These are phyloP conservation scores for Thripadectes ignobilis DNA, from an alignment of 2,797 vertebrate species.

Conservation along the genomic window DNA sequence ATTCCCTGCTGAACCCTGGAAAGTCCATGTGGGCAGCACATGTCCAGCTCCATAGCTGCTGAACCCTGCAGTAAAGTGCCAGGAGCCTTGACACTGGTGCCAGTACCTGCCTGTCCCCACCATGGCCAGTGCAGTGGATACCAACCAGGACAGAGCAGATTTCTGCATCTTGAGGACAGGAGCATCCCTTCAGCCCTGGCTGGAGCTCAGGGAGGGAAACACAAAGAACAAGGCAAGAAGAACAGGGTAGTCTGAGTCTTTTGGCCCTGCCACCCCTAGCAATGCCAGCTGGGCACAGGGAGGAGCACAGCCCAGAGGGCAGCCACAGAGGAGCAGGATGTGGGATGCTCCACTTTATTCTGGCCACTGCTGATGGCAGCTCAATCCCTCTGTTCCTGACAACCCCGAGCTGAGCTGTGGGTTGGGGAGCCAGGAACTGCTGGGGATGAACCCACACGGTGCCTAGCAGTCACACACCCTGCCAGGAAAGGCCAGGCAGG, in stretches of 20 bases:
- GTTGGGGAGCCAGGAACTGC: not conserved
- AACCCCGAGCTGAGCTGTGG: not conserved
- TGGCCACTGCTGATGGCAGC: rapidly evolving
- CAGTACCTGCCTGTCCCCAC: rapidly evolving
- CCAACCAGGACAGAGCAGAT: not conserved
- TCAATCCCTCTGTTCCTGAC: not conserved
- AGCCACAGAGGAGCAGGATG: not conserved
- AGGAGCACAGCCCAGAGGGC: not conserved
- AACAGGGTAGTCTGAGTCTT: not conserved
- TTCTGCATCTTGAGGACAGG: not conserved
- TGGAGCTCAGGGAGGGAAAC: not conserved
- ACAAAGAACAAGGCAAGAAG: not conserved
- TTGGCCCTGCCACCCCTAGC: not conserved
- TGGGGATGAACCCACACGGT: rapidly evolving
- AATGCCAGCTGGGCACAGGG: not conserved
- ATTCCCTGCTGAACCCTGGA: not conserved
- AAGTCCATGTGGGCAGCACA: rapidly evolving
- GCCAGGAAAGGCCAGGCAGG: not conserved
- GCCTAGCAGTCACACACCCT: rapidly evolving
- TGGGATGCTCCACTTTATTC: not conserved
- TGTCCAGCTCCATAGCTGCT: not conserved
- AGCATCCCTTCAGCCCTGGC: not conserved
- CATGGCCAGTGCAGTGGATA: rapidly evolving
- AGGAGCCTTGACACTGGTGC: not conserved
- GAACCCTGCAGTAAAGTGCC: not conserved